Conservation (phyloP, 2,113 vertebrate species). For the Poecilia latipinna region DNA sequence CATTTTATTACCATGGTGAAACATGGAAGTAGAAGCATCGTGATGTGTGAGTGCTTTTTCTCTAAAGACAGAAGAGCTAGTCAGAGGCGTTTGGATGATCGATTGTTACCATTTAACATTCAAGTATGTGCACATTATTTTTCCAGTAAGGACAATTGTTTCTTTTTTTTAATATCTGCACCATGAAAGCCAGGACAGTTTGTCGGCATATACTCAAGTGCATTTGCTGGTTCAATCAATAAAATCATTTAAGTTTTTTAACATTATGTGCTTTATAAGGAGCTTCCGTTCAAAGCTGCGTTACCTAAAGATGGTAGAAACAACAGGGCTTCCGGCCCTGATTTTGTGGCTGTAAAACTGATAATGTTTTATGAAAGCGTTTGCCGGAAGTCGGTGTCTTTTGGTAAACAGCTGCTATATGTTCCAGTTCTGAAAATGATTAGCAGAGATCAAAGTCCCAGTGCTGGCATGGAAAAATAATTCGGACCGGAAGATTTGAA, state of each 20-base stretch:
- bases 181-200: neutral
- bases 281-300: neutral
- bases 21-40: neutral
- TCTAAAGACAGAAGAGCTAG: neutral
- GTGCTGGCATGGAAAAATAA: neutral
- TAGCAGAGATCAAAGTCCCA: slow-evolving; percentile 4
- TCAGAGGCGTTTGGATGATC: neutral
- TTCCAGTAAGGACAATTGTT: neutral
- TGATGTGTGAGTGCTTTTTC: neutral
- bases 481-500: neutral
- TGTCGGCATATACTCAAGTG: too few relatives aligned
- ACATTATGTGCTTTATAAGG: neutral
- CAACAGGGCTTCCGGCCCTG: neutral
- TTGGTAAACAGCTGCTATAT: slow-evolving; percentile 2
- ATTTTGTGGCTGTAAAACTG: neutral
- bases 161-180: neutral
- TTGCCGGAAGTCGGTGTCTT: neutral
- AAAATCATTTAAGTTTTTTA: neutral
- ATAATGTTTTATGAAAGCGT: neutral
- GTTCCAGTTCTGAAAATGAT: slow-evolving; percentile 9
- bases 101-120: neutral
- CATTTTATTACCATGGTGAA: neutral
- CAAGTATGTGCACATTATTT: too few relatives aligned
- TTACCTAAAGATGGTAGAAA: neutral
- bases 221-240: neutral